These are phyloP conservation scores for Gracilinanus agilis DNA, from an alignment of 2,113 vertebrate genomes.

Conservation along the genomic window DNA sequence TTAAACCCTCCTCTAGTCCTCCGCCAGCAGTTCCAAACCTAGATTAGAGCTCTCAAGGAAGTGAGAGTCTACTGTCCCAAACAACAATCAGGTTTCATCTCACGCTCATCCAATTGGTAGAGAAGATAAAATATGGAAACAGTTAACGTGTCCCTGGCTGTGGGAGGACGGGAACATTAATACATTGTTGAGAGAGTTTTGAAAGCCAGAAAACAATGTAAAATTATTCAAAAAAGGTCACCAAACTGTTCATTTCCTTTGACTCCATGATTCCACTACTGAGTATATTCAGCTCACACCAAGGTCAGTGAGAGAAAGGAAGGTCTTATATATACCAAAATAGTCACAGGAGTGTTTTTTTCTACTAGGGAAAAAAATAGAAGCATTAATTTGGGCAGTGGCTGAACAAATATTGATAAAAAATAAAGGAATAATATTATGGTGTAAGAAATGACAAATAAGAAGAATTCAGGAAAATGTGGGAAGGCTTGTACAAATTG, in stretches of 20 bases:
- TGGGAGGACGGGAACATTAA: background rate
- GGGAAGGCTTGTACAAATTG: background rate
- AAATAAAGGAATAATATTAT: background rate
- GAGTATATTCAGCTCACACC: background rate
- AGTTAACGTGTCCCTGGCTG: background rate
- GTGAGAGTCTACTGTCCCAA: background rate
- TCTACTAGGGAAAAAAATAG: background rate
- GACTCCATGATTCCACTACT: background rate
- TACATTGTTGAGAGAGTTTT: background rate
- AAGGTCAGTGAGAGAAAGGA: background rate
- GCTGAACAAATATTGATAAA: background rate
- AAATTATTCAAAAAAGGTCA: background rate
- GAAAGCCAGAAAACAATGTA: background rate
- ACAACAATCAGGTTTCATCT: background rate
- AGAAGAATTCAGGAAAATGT: background rate
- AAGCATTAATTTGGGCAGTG: background rate
- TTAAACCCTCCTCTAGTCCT: background rate
- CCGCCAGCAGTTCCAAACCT: background rate
- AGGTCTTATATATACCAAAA: background rate
- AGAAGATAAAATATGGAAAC: background rate
- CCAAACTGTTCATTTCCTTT: background rate
- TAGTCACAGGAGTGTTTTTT: background rate
- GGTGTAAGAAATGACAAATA: background rate
- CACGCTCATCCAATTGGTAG: background rate
- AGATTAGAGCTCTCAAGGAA: background rate